Evolutionary conservation across 2,888 invertebrate species (phyloP), one percentile per base, ranked within the genome.

Genomic region (Tipula vernalis): DNA sequence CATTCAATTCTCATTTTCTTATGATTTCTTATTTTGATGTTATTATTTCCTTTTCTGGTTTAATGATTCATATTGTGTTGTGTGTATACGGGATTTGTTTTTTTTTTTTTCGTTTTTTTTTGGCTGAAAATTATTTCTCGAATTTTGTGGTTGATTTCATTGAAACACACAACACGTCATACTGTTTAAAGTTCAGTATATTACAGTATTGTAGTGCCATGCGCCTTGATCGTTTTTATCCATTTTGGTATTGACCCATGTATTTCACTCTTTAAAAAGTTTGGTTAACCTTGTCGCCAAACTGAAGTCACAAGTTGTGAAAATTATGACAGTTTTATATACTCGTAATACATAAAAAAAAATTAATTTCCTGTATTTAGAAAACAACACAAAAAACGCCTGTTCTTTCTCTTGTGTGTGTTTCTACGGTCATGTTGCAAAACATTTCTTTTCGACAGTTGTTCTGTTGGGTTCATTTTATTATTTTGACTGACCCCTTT

Each of bases 291-390:
- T 71, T 71, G 71, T 71, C 71, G 28, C 71, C 28, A 71, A 71
- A 71, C 10, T 18, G 28, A 71, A 71, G 71, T 71, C 28, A 71
- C 18, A 71, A 28, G 18, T 28, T 71, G 28, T 10, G 3, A 71
- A 71, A 71, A 71, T 71, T 71, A 71, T 71, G 71, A 71, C 71
- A 71, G 71, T 71, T 71, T 71, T 71, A 71, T 71, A 71, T 71
- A 71, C 71, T 71, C 4, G 71, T 71, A 71, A 18, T 3, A 71
- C 57, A 5, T 4, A 71, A 71, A 8, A 71, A 71, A 71, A 71
- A 10, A 28, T 28, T 28, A 71, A 28, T 71, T 71, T 71, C 71
- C 71, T 71, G 71, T 71, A 71, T 28, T 71, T 71, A 71, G 71
- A 71, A 13, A 51, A 44, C 12, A 44, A 44, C 47, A 51, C n/a